Evolutionary conservation across 92 coral and sea anemone genomes (phyloP), one percentile per base, ranked within the genome.

Genomic region (Siderastrea radians): DNA sequence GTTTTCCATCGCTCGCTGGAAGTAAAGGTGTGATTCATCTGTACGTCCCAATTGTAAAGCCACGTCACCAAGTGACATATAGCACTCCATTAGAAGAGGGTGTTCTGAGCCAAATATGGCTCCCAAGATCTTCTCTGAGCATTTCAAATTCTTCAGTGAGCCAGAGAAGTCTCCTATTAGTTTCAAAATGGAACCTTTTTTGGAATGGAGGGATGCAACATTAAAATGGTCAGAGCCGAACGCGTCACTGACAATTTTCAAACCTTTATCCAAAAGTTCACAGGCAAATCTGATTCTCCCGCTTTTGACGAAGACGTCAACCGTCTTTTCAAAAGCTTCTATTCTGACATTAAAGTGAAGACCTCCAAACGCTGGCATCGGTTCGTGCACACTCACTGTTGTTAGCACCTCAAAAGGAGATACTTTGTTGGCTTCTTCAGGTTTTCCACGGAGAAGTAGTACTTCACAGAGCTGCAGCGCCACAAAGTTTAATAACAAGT

Each of bases 1-100:
- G 78, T 60, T 72, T 14, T 72, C 80, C 44, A 72, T 13, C 4
- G 80, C 80, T 12, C 80, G 54, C 63, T 83, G 80, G 17, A 72
- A 83, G 72, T 72, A 74, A 26, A 83, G 4, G 13, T 26, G 8
- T 0, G 80, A 72, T 4, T 72, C 80, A 1, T 49, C 80, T 72
- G 12, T 0, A 0, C 9, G 45, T 3, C 14, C 19, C n/a, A 49
- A 2, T 0, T 53, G 19, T 4, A 15, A n/a, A 16, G 62, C 16
- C 51, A 60, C 3, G 0, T 83, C 80, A 2, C 80, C 87, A 4
- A 83, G 64, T 0, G 69, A 60, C 61, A 49, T 19, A 73, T 74
- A 83, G 43, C 87, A 83, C 11, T 62, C 51, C 0, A 83, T 49
- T 0, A 83, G 45, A 3, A 72, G 79, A 0, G 63, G 87, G 49